Evolutionary conservation across 1,140 invertebrate species (phyloP).

Genomic region (Cecropterus lyciades): DNA sequence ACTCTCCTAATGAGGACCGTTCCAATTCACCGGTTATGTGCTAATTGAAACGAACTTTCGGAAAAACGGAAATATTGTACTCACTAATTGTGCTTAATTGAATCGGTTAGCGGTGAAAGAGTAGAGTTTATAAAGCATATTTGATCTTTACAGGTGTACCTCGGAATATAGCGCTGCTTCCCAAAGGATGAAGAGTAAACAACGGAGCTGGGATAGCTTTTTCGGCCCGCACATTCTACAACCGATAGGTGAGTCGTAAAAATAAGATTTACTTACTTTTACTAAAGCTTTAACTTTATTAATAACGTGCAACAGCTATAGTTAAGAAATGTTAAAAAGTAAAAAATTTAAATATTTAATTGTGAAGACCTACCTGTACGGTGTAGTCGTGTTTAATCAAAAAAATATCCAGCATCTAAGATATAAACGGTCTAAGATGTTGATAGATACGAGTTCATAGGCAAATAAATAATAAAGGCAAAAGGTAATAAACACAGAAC

Average conservation of each 20-base stretch:
- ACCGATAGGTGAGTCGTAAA: constrained; percentile 65
- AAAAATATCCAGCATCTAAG: too few relatives aligned
- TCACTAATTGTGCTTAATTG: constrained; percentile 65
- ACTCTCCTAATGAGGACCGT: constrained; percentile 77
- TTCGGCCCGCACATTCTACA: constrained; percentile 64
- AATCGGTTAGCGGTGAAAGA: constrained; percentile 46
- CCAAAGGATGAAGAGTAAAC: constrained; percentile 80
- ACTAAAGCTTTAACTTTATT: too few relatives aligned
- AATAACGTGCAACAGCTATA: too few relatives aligned
- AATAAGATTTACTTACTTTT: too few relatives aligned
- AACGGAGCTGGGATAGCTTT: constrained; percentile 63
- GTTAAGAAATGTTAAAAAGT: too few relatives aligned
- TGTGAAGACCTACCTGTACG: too few relatives aligned
- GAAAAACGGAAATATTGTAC: constrained; percentile 59
- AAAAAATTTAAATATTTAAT: too few relatives aligned
- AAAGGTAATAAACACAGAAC: too few relatives aligned
- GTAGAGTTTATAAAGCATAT: constrained; percentile 12
- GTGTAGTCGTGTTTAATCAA: too few relatives aligned
- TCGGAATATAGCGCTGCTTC: constrained; percentile 53
- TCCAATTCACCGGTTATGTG: constrained; percentile 71
- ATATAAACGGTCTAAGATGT: too few relatives aligned
- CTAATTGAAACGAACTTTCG: constrained; percentile 68
- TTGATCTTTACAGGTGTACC: constrained; percentile 47
- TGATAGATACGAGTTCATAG: too few relatives aligned
- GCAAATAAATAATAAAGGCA: too few relatives aligned